Evolutionary conservation across 2,113 vertebrate genomes (phyloP), one percentile per base, ranked within the genome.

Genomic region (Ptyas mucosa): DNA sequence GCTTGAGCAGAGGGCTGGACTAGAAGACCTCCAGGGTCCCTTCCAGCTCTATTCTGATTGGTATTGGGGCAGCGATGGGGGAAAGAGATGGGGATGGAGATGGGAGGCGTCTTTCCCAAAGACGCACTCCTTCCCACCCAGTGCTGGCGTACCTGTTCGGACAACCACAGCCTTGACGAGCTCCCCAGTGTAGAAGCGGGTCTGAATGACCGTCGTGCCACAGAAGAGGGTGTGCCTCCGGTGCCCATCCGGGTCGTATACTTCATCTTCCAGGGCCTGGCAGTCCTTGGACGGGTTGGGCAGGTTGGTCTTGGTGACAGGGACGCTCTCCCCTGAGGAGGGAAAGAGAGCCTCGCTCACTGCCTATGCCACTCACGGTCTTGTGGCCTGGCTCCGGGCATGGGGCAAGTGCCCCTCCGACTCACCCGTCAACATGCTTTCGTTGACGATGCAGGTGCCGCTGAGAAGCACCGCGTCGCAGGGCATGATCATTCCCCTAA

Each of bases 361-460:
- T 81, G 34, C 75, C 18, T 1, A 0, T 1, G 69, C 34, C 34
- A 1, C n/a, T 34, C 0, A 8, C 3, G 3, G 34, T 3, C 0
- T 10, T 21, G 8, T 0, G 18, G 75, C 75, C 75, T 20, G 8
- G 18, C 34, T 1, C 21, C 43, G 5, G 5, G 81, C 81, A 3
- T 8, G 0, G 14, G 14, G 51, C 49, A 18, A 20, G 86, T 5
- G 5, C 24, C 29, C 12, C 58, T 18, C 26, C 29, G 6, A 81
- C 39, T 96, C 97, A 99, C 99, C 99, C 98, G 99, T 99, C 95
- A 99, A 97, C 99, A 99, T 99, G 98, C 99, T 99, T 97, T 99
- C 99, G 94, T 99, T 99, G 93, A 99, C 99, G 91, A 99, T 99
- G 97, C 99, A 99, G 94, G 99, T 99, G 93, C 99, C 99, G 92